Percentiles rank a stretch among this genome's conserved stretches.
These are phyloP conservation scores for Lutraria lutraria DNA, from an alignment of 2,888 invertebrate species.

Conservation along the genomic window DNA sequence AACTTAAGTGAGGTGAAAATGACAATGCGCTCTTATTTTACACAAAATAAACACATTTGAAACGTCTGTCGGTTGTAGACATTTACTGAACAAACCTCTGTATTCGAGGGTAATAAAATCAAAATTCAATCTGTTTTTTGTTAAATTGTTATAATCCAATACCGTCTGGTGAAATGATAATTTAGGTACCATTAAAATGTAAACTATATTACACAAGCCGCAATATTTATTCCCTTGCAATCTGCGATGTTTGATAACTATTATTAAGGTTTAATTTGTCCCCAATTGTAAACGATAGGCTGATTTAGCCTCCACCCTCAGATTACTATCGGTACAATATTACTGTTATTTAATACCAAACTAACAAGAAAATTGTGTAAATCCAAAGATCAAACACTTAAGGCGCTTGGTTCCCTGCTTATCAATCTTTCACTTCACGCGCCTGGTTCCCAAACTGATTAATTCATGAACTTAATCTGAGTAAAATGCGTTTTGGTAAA, in stretches of 20 bases:
- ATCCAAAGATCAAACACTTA: constrained; percentile 28
- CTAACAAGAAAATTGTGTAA: constrained; percentile 38
- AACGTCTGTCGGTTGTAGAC: not conserved
- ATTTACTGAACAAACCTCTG: not conserved
- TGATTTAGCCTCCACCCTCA: not conserved
- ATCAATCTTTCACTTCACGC: not conserved
- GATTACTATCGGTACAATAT: not conserved
- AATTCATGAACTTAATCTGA: not conserved
- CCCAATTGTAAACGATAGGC: constrained; percentile 21
- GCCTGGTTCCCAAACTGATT: no score
- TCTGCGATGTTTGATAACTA: not conserved
- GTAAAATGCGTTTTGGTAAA: constrained; percentile 36
- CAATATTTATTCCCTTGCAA: constrained; percentile 1
- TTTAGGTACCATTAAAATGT: not conserved
- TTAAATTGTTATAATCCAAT: not conserved
- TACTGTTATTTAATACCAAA: constrained; percentile 25
- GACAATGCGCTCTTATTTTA: not conserved
- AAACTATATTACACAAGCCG: not conserved
- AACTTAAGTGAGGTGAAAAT: constrained; percentile 17
- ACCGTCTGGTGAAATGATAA: constrained; percentile 9
- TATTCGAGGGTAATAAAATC: constrained; percentile 7
- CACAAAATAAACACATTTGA: constrained; percentile 4
- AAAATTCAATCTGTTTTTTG: not conserved
- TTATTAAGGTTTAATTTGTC: constrained; percentile 24
- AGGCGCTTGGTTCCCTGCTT: constrained; percentile 25